phyloP scores from a whole-genome alignment of 2,113 vertebrate species.

The Pseudopodoces humilis region DNA sequence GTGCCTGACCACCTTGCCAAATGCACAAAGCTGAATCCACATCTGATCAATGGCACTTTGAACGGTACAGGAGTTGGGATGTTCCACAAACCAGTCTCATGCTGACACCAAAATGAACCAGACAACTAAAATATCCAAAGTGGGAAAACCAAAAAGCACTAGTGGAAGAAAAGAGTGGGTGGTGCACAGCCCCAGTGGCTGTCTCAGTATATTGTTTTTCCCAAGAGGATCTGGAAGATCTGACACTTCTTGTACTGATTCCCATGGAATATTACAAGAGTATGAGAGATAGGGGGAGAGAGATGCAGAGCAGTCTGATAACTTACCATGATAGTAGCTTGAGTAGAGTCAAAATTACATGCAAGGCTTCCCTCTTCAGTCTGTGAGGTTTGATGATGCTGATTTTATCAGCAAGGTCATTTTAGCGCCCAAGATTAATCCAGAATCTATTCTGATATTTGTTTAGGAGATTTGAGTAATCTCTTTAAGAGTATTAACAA shows the following conservation, averaged over 20 bases:
- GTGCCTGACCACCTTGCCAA: background rate
- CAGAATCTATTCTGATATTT: conserved; percentile 39
- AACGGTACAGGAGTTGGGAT: background rate
- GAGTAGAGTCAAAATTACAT: background rate
- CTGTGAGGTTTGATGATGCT: background rate
- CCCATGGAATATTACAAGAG: background rate
- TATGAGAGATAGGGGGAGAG: background rate
- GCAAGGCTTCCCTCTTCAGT: background rate
- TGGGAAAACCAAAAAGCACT: background rate
- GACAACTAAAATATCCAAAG: background rate
- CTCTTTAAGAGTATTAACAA: conserved; percentile 62
- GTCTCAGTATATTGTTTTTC: background rate
- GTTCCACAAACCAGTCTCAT: background rate
- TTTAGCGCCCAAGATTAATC: conserved; percentile 19
- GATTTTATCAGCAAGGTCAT: conserved; percentile 51
- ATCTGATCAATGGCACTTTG: background rate
- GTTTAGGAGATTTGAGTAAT: conserved; percentile 58
- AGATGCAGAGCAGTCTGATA: background rate
- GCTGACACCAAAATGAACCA: background rate
- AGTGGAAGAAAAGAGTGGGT: background rate
- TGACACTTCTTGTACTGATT: background rate
- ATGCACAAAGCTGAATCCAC: background rate
- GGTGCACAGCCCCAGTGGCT: background rate
- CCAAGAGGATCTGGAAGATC: background rate
- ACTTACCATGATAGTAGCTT: background rate